Evolutionary conservation across 2,888 invertebrate species (phyloP), one percentile per base, ranked within the genome.

Genomic region (Sceliomorpha sp.): DNA sequence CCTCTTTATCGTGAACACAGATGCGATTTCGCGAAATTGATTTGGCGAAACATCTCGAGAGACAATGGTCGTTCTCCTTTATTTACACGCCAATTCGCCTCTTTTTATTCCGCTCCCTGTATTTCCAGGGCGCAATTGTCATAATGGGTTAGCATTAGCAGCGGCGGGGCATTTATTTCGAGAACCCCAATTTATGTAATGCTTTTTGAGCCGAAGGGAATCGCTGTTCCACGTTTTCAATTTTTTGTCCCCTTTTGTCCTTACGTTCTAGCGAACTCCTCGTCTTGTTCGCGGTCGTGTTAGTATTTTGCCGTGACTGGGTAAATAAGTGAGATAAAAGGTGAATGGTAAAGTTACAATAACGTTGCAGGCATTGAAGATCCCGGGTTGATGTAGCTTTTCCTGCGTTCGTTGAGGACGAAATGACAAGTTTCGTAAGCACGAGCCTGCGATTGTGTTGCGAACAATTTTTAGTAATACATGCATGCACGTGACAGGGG

Each of bases 161-260:
- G 44, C 44, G 37, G 10, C 9, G 48, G 50, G 24, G 37, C 64
- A 56, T 64, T 64, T 50, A 56, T 64, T 63, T 51, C 56, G 55
- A 67, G 32, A 48, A 51, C 50, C 56, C 77, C 80, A 74, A 82
- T 82, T 78, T 78, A 78, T 81, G 70, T 76, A 81, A 81, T 75
- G 74, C 73, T 64, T 58, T 73, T 72, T 70, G 72, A 67, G 64
- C 72, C 51, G 71, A 36, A 42, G 55, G 17, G 50, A 50, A 51
- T 56, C 31, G 48, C 56, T 53, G 72, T 53, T 50, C 63, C 42
- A 1, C 9, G 12, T 17, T 44, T 37, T 39, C 48, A 55, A 55
- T 45, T 53, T 62, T 63, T 55, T 40, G 26, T 36, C 8, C 14
- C n/a, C 17, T 70, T 60, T 73, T 70, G 69, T 60, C 15, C 29